phyloP scores from a whole-genome alignment of 2,888 invertebrate species.

The Hyalella azteca region DNA sequence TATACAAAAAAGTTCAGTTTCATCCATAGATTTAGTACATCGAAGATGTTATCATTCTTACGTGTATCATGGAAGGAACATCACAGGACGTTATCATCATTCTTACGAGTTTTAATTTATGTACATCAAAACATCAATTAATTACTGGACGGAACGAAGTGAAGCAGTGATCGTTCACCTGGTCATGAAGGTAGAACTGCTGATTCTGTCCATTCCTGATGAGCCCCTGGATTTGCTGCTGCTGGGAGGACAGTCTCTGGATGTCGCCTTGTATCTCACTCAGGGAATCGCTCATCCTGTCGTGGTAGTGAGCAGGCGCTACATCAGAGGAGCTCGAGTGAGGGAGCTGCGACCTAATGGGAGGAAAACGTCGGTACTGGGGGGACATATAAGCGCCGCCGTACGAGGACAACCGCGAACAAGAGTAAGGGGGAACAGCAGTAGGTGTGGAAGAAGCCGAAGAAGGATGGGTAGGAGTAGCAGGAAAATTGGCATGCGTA shows the following conservation, averaged over 20 bases:
- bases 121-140: too few species aligned
- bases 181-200: constrained; percentile 60
- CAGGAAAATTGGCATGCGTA: constrained; percentile 38
- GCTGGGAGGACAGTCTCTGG: constrained; percentile 83
- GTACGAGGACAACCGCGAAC: constrained; percentile 14
- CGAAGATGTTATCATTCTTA: too few species aligned
- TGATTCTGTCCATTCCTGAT: constrained; percentile 59
- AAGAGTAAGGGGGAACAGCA: constrained; percentile 28
- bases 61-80: too few species aligned
- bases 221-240: constrained; percentile 73
- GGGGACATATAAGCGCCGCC: not conserved
- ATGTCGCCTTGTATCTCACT: constrained; percentile 94
- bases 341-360: constrained; percentile 39
- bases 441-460: not conserved
- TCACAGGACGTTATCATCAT: too few species aligned
- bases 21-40: too few species aligned
- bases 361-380: constrained; percentile 33
- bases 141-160: too few species aligned
- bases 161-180: constrained; percentile 43
- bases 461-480: not conserved
- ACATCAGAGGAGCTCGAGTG: constrained; percentile 32
- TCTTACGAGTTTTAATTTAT: too few species aligned
- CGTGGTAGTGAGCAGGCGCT: constrained; percentile 59
- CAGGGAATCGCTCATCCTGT: constrained; percentile 89
- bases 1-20: too few species aligned